A percentile compares a stretch with the other conserved stretches of the same genome.
Conservation (phyloP, 2,113 vertebrate species). For the Dendrocopos noguchii region DNA sequence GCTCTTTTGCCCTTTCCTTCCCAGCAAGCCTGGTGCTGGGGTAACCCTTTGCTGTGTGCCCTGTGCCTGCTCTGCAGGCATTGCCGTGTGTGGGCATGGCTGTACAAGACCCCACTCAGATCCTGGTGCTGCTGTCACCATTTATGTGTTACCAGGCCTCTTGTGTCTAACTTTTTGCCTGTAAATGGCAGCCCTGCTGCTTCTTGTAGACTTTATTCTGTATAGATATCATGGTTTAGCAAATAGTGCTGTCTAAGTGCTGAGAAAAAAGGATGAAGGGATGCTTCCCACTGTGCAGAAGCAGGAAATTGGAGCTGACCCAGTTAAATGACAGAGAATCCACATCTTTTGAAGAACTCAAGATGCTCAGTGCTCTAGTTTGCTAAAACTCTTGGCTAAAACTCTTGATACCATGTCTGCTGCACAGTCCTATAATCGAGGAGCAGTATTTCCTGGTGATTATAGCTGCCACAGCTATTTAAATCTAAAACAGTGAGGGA, state of each 20-base stretch:
- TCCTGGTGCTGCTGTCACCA: not conserved
- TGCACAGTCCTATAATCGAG: not conserved
- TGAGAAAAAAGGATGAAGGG: not conserved
- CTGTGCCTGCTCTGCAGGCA: not conserved
- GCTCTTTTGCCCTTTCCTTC: not conserved
- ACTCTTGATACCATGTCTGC: not conserved
- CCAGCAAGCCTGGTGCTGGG: accelerated
- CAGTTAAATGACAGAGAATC: not conserved
- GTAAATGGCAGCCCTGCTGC: not conserved
- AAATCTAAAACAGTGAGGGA: not conserved
- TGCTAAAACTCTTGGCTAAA: not conserved
- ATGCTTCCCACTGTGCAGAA: accelerated
- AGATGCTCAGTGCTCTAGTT: not conserved
- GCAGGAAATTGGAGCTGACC: not conserved
- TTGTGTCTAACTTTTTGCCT: not conserved
- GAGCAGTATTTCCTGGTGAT: not conserved
- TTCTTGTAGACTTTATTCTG: not conserved
- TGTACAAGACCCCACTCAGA: not conserved
- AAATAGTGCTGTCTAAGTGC: not conserved
- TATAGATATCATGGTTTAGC: not conserved
- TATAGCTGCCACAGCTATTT: not conserved
- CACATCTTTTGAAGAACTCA: not conserved
- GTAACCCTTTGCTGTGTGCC: not conserved
- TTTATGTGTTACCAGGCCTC: not conserved
- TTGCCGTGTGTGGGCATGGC: not conserved